These are phyloP conservation scores for Neocloeon triangulifer DNA, from an alignment of 1,140 invertebrate species.

Conservation along the genomic window DNA sequence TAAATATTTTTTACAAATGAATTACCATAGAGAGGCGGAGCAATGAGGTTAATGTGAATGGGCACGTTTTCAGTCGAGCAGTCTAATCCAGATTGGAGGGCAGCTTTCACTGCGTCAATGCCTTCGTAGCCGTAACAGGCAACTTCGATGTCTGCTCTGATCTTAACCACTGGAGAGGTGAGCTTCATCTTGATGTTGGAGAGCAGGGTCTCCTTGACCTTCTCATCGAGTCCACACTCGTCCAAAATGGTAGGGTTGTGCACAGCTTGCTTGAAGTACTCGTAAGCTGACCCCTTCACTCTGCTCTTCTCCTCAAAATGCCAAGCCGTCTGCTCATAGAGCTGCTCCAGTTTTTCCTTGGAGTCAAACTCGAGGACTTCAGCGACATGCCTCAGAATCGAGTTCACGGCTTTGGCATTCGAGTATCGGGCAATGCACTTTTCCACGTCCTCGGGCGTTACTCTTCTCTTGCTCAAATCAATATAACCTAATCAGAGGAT, in stretches of 20 bases:
- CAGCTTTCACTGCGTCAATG: slow-evolving; percentile 93
- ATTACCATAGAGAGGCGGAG: slow-evolving; percentile 87
- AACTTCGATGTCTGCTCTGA: slow-evolving; percentile 92
- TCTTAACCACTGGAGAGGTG: slow-evolving; percentile 95
- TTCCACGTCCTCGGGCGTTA: slow-evolving; percentile 91
- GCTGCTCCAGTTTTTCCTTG: slow-evolving; percentile 80
- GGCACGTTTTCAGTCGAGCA: slow-evolving; percentile 82
- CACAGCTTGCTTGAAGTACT: slow-evolving; percentile 96
- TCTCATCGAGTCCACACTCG: slow-evolving; percentile 85
- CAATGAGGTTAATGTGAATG: slow-evolving; percentile 97
- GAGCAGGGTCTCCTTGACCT: slow-evolving; percentile 79
- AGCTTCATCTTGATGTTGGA: slow-evolving; percentile 91
- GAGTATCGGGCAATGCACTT: slow-evolving; percentile 97
- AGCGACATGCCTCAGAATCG: slow-evolving; percentile 90
- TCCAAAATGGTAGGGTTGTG: slow-evolving; percentile 80
- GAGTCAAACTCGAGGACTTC: slow-evolving; percentile 79
- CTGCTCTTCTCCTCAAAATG: slow-evolving; percentile 95
- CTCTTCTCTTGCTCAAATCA: slow-evolving; percentile 95
- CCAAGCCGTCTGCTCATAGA: slow-evolving; percentile 98
- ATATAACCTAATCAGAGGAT: slow-evolving; percentile 59
- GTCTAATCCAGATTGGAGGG: slow-evolving; percentile 76
- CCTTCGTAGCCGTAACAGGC: slow-evolving; percentile 98
- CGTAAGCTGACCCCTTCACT: slow-evolving; percentile 86
- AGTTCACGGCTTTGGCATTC: slow-evolving; percentile 97
- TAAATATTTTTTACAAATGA: no score